Conservation (phyloP, 1,140 invertebrate species). For the Apis dorsata region DNA sequence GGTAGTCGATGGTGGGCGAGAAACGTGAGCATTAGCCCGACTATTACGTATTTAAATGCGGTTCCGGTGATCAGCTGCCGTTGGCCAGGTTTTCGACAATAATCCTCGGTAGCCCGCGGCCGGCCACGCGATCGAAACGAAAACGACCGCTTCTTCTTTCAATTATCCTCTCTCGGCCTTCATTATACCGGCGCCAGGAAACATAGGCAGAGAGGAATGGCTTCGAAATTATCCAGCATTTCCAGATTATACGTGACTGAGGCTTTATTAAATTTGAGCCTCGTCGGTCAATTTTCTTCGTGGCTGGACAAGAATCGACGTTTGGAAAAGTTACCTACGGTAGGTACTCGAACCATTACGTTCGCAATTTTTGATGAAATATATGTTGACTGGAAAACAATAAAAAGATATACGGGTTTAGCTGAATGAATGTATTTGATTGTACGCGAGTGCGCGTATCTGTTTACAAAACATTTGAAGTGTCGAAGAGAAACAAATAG, state of each 20-base stretch:
- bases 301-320: too few relatives aligned
- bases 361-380: too few relatives aligned
- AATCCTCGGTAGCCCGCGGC: constrained; percentile 48
- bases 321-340: too few relatives aligned
- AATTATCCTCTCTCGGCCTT: neutral
- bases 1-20: neutral
- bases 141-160: neutral
- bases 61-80: constrained; percentile 76
- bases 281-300: neutral
- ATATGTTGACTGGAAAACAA: too few relatives aligned
- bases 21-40: constrained; percentile 58
- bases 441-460: too few relatives aligned
- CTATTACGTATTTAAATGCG: constrained; percentile 73
- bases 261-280: neutral
- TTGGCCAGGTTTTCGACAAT: constrained; percentile 57
- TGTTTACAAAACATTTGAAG: too few relatives aligned
- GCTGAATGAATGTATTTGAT: too few relatives aligned
- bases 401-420: too few relatives aligned
- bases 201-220: too few relatives aligned
- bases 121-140: constrained; percentile 60
- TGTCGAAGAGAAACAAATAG: too few relatives aligned
- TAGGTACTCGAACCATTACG: too few relatives aligned
- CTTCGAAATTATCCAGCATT: neutral
- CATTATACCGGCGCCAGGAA: neutral
- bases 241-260: too few relatives aligned